A percentile compares a stretch with the other conserved stretches of the same genome.
Conservation (phyloP, 2,888 invertebrate species). For the Drosophila subquinaria region DNA sequence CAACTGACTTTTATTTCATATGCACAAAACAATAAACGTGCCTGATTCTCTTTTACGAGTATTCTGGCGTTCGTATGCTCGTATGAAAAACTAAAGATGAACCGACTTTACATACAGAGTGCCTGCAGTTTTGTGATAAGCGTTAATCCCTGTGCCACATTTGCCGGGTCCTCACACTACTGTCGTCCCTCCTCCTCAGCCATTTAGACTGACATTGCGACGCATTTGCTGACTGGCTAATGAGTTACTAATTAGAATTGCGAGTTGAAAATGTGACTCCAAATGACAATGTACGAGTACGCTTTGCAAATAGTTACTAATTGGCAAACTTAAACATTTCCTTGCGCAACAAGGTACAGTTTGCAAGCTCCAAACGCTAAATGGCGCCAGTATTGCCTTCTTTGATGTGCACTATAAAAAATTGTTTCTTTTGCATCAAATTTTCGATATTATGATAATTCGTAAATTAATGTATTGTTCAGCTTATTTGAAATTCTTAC, state of each 20-base stretch:
- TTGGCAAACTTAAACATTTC: constrained; percentile 15
- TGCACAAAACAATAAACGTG: constrained; percentile 55
- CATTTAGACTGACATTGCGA: constrained; percentile 38
- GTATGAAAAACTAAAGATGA: neutral
- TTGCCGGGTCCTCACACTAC: neutral
- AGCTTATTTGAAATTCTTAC: no score
- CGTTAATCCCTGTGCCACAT: constrained; percentile 52
- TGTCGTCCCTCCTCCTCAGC: neutral
- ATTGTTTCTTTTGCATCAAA: neutral
- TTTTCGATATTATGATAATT: no score
- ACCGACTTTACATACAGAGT: constrained; percentile 3
- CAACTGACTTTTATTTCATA: constrained; percentile 37
- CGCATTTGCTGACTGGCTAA: constrained; percentile 67
- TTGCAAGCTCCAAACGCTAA: neutral
- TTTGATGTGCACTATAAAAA: neutral
- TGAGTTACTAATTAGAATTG: constrained; percentile 74
- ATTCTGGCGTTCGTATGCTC: neutral
- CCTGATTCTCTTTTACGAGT: constrained; percentile 2
- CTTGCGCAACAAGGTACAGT: neutral
- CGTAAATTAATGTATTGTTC: no score
- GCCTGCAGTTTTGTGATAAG: constrained; percentile 72
- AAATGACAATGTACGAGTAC: constrained; percentile 38
- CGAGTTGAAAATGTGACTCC: constrained; percentile 39
- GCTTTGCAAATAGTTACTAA: constrained; percentile 21
- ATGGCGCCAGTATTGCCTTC: neutral